Evolutionary conservation across 2,113 vertebrate genomes (phyloP).

Genomic region (Pluvianellus socialis): DNA sequence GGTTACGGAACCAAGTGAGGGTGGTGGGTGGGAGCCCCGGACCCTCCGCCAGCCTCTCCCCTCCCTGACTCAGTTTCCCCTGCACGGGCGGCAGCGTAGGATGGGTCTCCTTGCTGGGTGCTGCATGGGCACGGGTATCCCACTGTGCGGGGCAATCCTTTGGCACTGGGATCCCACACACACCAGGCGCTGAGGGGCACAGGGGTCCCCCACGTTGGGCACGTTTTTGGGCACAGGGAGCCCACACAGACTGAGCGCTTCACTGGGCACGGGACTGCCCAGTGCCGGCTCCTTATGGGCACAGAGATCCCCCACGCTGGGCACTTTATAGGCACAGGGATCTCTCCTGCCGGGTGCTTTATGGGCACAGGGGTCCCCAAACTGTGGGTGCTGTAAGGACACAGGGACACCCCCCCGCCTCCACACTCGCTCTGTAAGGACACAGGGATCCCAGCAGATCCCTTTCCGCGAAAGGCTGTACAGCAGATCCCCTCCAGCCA

Average conservation of each 20-base stretch:
- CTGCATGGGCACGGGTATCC: not conserved
- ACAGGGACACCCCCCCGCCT: not conserved
- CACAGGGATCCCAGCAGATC: not conserved
- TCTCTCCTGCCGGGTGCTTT: not conserved
- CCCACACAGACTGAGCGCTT: not conserved
- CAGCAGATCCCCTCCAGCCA: not conserved
- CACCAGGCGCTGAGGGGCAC: not conserved
- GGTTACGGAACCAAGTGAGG: not conserved
- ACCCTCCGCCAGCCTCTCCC: not conserved
- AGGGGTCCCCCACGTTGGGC: not conserved
- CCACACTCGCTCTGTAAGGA: not conserved
- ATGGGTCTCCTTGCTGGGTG: rapidly evolving
- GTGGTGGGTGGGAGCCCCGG: not conserved
- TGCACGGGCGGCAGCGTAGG: not conserved
- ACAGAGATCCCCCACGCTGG: not conserved
- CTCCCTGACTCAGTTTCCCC: not conserved
- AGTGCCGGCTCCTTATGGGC: not conserved
- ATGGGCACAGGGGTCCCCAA: not conserved
- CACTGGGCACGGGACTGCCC: not conserved
- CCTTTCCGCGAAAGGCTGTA: not conserved
- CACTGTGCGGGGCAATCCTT: not conserved
- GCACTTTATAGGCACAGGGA: not conserved
- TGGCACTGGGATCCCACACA: not conserved
- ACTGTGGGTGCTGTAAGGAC: not conserved
- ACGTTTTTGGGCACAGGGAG: not conserved